Conservation (phyloP, 2,113 vertebrate species). For the Python bivittatus region DNA sequence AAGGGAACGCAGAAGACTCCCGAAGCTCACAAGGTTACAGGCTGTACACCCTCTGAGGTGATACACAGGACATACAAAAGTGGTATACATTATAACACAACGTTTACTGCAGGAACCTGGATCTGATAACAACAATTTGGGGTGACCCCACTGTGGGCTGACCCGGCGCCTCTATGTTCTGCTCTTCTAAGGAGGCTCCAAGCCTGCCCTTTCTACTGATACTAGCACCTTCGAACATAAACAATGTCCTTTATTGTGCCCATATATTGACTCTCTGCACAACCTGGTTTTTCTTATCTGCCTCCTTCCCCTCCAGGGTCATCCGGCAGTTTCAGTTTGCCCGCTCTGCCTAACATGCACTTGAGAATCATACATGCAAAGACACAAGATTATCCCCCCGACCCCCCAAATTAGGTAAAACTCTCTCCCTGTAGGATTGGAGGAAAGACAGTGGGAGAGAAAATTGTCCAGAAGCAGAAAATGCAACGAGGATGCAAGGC, state of each 20-base stretch:
- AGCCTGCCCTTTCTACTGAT: not conserved
- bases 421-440: not conserved
- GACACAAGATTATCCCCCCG: not conserved
- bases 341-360: not conserved
- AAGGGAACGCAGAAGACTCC: not conserved
- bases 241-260: not conserved
- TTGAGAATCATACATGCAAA: not conserved
- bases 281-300: not conserved
- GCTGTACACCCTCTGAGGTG: not conserved
- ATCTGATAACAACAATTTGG: not conserved
- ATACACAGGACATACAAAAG: not conserved
- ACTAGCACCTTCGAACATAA: not conserved
- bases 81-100: not conserved
- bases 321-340: too few species aligned
- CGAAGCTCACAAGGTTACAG: not conserved
- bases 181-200: not conserved
- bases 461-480: not conserved
- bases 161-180: not conserved
- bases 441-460: not conserved
- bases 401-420: not conserved
- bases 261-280: not conserved
- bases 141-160: not conserved
- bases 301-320: not conserved
- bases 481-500: fast-evolving
- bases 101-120: not conserved